Evolutionary conservation across 2,113 vertebrate genomes (phyloP), one percentile per base, ranked within the genome.

Genomic region (Chrysochloris asiatica): DNA sequence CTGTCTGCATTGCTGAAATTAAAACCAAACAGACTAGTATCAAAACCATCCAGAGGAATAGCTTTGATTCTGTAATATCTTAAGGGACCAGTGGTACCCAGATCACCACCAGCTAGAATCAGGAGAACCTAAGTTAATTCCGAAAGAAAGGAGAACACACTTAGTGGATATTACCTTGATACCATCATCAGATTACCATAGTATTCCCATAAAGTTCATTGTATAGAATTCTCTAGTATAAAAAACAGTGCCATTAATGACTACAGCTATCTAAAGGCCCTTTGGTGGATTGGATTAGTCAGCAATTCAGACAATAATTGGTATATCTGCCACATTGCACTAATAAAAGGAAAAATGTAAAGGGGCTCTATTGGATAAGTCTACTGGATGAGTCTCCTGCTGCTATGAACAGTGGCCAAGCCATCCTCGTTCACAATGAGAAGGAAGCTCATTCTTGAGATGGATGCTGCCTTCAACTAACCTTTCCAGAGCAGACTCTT

Each of bases 401-500:
- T 17, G n/a, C 65, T 81, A 12, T 47, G 5, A 5, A 63, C 47
- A 54, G 59, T 52, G 50, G 84, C 67, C 16, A 21, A 52, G 69
- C 52, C 16, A 5, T 59, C 75, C 43, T 30, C 90, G 2, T 24
- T 50, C 72, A 28, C 80, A 19, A 0, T 50, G 76, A 88, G 83
- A 89, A 90, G 89, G 86, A 79, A 80, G 30, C 54, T 83, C 72
- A 9, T 80, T 81, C 82, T 38, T 14, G 22, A 59, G 61, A 4
- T 14, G 9, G 71, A 30, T 1, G 8, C 48, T 52, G 83, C 59
- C 80, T 86, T 90, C 61, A 28, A 76, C 93, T 85, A 8, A 73
- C 54, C 84, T 85, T 81, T 61, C 95, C 88, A 95, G 93, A 94
- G 95, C 94, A 95, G 95, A 59, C 92, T 86, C 92, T 93, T 75